phyloP scores from a whole-genome alignment of 2,113 vertebrate genomes.

The Osmerus mordax region DNA sequence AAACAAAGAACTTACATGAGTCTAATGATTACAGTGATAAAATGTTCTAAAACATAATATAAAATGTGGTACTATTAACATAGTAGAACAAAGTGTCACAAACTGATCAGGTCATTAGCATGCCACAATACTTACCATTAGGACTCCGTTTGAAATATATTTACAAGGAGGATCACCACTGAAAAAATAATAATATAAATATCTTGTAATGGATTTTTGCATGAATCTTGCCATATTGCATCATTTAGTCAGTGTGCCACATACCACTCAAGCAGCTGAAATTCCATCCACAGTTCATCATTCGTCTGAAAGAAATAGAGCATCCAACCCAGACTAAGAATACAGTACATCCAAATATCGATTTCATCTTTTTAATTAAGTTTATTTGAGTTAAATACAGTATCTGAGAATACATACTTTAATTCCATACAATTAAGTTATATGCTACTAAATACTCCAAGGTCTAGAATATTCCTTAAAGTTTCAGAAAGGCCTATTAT shows the following conservation, averaged over 20 bases:
- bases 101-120: not conserved
- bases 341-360: not conserved
- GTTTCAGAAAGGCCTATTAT: not conserved
- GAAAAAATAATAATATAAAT: not conserved
- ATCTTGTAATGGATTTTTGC: not conserved
- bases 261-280: constrained; percentile 77
- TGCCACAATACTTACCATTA: constrained; percentile 71
- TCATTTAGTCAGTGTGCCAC: constrained; percentile 29
- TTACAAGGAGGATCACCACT: constrained; percentile 63
- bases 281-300: constrained; percentile 77
- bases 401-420: not conserved
- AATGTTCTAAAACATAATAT: not conserved
- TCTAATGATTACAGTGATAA: no score
- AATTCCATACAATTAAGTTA: no score
- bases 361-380: not conserved
- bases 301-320: constrained; percentile 45
- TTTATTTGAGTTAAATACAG: not conserved
- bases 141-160: constrained; percentile 76
- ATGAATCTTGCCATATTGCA: not conserved
- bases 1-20: no score
- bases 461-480: not conserved
- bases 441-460: no score
- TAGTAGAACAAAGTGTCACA: not conserved
- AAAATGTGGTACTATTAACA: constrained; percentile 22
- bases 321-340: not conserved